These are phyloP conservation scores for Nymphalis urticae DNA, from an alignment of 2,888 invertebrate genomes.

Conservation along the genomic window DNA sequence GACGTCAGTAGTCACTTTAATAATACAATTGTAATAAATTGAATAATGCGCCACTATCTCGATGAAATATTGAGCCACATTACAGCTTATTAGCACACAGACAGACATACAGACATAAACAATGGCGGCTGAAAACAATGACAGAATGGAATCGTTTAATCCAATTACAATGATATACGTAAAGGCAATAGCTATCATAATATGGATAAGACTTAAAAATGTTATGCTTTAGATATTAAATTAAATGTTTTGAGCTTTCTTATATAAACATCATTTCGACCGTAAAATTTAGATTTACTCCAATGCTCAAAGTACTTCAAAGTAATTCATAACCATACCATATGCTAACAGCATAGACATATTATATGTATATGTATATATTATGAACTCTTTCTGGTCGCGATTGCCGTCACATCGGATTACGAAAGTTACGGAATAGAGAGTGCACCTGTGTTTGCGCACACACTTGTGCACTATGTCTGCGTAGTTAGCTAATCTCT, in stretches of 20 bases:
- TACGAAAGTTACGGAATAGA: too few relatives aligned
- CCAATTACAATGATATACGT: slow-evolving; percentile 75
- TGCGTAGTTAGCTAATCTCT: too few relatives aligned
- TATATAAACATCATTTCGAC: too few relatives aligned
- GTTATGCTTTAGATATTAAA: neutral
- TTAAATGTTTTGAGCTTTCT: neutral
- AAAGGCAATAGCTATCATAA: slow-evolving; percentile 42
- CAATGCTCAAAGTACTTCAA: too few relatives aligned
- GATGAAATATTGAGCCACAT: slow-evolving; percentile 74
- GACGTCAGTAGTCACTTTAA: slow-evolving; percentile 7
- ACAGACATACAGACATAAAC: slow-evolving; percentile 65
- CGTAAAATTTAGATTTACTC: too few relatives aligned
- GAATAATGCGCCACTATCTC: slow-evolving; percentile 49
- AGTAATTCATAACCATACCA: too few relatives aligned
- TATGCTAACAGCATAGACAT: too few relatives aligned
- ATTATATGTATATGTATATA: too few relatives aligned
- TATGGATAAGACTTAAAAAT: slow-evolving; percentile 49
- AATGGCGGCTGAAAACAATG: slow-evolving; percentile 73
- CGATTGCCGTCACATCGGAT: too few relatives aligned
- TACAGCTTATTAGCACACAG: slow-evolving; percentile 74
- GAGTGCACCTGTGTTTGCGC: too few relatives aligned
- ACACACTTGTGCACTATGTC: too few relatives aligned
- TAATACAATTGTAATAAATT: slow-evolving; percentile 18
- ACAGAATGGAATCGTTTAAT: slow-evolving; percentile 77
- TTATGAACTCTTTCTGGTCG: too few relatives aligned